A percentile compares a stretch with the other conserved stretches of the same genome.
Evolutionary conservation across 2,113 vertebrate genomes (phyloP).

Genomic region (Aplodontia rufa): DNA sequence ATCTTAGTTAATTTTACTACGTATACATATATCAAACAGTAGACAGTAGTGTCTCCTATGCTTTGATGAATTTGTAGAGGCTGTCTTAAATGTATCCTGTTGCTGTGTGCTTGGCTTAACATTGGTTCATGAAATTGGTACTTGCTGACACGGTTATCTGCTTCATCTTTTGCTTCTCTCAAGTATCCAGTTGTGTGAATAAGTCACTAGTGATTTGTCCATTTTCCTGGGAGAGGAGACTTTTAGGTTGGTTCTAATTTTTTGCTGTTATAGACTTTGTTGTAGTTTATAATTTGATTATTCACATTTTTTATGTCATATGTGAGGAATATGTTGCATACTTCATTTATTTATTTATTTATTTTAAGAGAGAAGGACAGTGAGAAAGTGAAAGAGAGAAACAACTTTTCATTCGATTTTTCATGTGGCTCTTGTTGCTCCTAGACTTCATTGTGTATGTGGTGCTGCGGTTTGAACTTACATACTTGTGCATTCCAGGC

Average conservation of each 20-base stretch:
- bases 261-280: background rate
- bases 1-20: background rate
- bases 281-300: background rate
- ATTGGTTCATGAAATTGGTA: background rate
- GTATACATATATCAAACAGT: background rate
- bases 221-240: background rate
- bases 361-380: too few relatives aligned
- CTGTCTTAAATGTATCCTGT: background rate
- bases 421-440: too few relatives aligned
- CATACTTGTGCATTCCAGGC: too few relatives aligned
- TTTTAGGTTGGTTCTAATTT: background rate
- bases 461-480: too few relatives aligned
- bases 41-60: background rate
- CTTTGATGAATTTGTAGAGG: background rate
- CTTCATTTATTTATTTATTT: too few relatives aligned
- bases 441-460: too few relatives aligned
- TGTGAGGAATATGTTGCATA: background rate
- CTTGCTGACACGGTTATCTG: too few relatives aligned
- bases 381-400: too few relatives aligned
- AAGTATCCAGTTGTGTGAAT: background rate
- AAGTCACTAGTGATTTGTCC: background rate
- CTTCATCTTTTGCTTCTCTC: background rate
- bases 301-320: background rate
- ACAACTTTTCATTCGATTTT: too few relatives aligned
- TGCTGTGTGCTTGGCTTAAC: background rate